These are phyloP conservation scores for Rhinogobius similis DNA, from an alignment of 2,113 vertebrate genomes.

Conservation along the genomic window DNA sequence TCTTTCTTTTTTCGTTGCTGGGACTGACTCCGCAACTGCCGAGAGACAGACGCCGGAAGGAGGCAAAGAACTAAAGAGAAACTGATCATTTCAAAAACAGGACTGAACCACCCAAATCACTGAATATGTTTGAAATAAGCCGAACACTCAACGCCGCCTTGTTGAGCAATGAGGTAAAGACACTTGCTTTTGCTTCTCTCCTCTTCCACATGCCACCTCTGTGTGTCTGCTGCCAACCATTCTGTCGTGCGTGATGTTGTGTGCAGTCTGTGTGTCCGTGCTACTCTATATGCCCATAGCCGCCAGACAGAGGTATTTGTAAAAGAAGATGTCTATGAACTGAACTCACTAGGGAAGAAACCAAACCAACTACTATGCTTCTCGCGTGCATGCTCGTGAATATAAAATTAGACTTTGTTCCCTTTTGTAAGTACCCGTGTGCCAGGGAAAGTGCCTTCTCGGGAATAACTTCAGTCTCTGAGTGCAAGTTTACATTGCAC, in stretches of 20 bases:
- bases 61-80: constrained; percentile 72
- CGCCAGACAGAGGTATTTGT: constrained; percentile 56
- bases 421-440: constrained; percentile 82
- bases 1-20: constrained; percentile 53
- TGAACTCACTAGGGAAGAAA: constrained; percentile 44
- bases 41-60: constrained; percentile 39
- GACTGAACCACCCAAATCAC: constrained; percentile 57
- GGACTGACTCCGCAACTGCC: constrained; percentile 71
- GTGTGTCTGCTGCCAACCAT: constrained; percentile 75
- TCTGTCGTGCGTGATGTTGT: constrained; percentile 59
- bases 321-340: constrained; percentile 49
- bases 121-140: constrained; percentile 99
- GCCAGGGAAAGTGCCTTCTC: constrained; percentile 93
- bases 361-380: constrained; percentile 47
- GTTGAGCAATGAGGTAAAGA: constrained; percentile 99
- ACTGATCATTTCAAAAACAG: constrained; percentile 50
- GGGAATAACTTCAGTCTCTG: constrained; percentile 81
- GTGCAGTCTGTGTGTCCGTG: constrained; percentile 55
- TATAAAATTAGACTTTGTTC: constrained; percentile 58
- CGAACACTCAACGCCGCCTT: constrained; percentile 99
- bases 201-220: constrained; percentile 67
- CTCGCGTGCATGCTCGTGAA: constrained; percentile 54
- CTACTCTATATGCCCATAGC: constrained; percentile 60
- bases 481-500: constrained; percentile 73
- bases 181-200: constrained; percentile 65